These are phyloP conservation scores for Naso thynnoides DNA, from an alignment of 2,797 vertebrate genomes.

Conservation along the genomic window DNA sequence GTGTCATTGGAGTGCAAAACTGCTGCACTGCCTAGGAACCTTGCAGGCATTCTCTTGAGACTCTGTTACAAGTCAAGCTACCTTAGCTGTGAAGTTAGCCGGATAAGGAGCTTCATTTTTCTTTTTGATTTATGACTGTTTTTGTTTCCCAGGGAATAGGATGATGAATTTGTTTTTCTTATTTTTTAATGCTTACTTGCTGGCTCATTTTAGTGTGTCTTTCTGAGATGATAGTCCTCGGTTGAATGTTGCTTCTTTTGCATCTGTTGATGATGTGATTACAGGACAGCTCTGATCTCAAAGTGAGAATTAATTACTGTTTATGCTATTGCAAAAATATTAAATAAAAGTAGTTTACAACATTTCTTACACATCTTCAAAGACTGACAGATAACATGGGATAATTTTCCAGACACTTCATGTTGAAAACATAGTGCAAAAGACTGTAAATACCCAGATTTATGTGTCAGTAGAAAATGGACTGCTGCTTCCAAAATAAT, in stretches of 20 bases:
- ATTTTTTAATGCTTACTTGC: conserved; percentile 66
- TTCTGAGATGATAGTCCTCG: conserved; percentile 46
- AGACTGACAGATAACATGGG: conserved; percentile 4
- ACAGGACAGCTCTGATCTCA: conserved; percentile 14
- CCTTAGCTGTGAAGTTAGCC: conserved; percentile 85
- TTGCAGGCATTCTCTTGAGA: conserved; percentile 78
- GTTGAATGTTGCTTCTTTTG: conserved; percentile 37
- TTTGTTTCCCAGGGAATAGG: conserved; percentile 77
- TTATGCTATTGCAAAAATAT: conserved; percentile 35
- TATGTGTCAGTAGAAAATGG: too few relatives aligned
- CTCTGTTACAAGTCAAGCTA: conserved; percentile 80
- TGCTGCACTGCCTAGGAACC: conserved; percentile 67
- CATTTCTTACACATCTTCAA: neutral
- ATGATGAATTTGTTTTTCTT: conserved; percentile 82
- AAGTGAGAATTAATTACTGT: conserved; percentile 42
- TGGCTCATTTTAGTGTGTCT: conserved; percentile 42
- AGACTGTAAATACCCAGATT: neutral
- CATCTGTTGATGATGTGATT: conserved; percentile 33
- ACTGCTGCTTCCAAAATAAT: too few relatives aligned
- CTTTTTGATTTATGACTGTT: conserved; percentile 84
- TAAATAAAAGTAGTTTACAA: neutral
- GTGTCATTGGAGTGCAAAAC: conserved; percentile 55
- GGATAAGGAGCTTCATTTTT: conserved; percentile 84
- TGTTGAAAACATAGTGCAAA: neutral
- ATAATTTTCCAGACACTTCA: neutral